A percentile compares a stretch with the other conserved stretches of the same genome.
These are phyloP conservation scores for Myotis myotis DNA, from an alignment of 2,797 vertebrate genomes.

Conservation along the genomic window DNA sequence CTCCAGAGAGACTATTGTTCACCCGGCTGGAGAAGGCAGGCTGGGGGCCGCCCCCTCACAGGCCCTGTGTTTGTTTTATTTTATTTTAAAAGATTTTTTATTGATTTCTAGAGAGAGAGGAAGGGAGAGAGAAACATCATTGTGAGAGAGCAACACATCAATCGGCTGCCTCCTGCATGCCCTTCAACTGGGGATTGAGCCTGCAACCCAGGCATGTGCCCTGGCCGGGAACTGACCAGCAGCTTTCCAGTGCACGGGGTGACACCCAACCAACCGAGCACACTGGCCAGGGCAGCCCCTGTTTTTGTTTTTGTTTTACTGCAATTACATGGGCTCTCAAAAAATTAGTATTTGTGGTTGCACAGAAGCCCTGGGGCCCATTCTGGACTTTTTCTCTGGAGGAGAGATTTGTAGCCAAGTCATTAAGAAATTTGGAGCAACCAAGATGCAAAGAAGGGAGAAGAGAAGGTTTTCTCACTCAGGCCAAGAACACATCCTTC, in stretches of 20 bases:
- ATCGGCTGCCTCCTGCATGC: neutral
- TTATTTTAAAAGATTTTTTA: neutral
- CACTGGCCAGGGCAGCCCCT: neutral
- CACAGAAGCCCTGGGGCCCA: neutral
- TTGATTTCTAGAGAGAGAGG: neutral
- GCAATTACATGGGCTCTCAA: fast-evolving
- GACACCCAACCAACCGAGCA: neutral
- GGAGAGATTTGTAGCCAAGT: neutral
- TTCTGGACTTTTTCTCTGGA: neutral
- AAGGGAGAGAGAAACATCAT: neutral
- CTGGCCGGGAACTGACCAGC: neutral
- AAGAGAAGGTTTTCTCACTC: neutral
- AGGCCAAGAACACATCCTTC: neutral
- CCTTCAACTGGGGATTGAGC: neutral
- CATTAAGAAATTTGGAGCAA: neutral
- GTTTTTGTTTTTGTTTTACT: neutral
- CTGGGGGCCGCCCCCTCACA: fast-evolving
- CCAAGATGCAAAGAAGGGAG: neutral
- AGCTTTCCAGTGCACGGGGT: neutral
- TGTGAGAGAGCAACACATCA: neutral
- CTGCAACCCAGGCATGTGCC: neutral
- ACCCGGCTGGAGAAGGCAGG: no score
- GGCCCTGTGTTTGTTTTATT: neutral
- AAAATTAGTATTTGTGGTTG: neutral
- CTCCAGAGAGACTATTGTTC: fast-evolving